phyloP scores from a whole-genome alignment of 2,888 invertebrate genomes.

The Gasteruption jaculator region DNA sequence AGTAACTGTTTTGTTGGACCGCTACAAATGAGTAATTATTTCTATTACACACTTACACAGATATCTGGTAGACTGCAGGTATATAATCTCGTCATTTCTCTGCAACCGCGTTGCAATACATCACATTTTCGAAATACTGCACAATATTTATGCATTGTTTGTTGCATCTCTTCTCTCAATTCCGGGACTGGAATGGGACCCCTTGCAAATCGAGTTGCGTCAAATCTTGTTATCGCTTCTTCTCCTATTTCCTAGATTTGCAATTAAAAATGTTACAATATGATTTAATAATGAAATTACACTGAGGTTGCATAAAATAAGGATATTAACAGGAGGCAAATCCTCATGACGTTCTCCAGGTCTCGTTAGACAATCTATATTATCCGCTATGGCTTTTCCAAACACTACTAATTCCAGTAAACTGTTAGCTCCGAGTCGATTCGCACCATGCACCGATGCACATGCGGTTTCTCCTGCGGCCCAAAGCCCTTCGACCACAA shows the following conservation, averaged over 20 bases:
- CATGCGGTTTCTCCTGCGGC: constrained; percentile 94
- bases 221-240: constrained; percentile 37
- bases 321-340: constrained; percentile 59
- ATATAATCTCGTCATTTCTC: constrained; percentile 56
- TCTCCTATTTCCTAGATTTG: constrained; percentile 30
- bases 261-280: not conserved
- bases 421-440: constrained; percentile 96
- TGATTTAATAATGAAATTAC: constrained; percentile 3
- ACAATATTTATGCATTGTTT: constrained; percentile 65
- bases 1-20: too few species aligned
- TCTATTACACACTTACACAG: constrained; percentile 27
- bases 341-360: constrained; percentile 79
- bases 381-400: constrained; percentile 91
- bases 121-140: constrained; percentile 65
- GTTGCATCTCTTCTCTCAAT: constrained; percentile 63
- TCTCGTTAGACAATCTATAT: constrained; percentile 75
- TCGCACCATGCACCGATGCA: constrained; percentile 97
- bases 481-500: constrained; percentile 80
- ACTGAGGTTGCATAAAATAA: not conserved
- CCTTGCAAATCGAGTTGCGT: constrained; percentile 36
- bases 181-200: constrained; percentile 56
- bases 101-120: constrained; percentile 58
- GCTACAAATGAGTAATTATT: not conserved
- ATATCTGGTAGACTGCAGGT: constrained; percentile 41
- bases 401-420: constrained; percentile 97